Evolutionary conservation across 1,140 invertebrate genomes (phyloP).

Genomic region (Cotesia typhae): DNA sequence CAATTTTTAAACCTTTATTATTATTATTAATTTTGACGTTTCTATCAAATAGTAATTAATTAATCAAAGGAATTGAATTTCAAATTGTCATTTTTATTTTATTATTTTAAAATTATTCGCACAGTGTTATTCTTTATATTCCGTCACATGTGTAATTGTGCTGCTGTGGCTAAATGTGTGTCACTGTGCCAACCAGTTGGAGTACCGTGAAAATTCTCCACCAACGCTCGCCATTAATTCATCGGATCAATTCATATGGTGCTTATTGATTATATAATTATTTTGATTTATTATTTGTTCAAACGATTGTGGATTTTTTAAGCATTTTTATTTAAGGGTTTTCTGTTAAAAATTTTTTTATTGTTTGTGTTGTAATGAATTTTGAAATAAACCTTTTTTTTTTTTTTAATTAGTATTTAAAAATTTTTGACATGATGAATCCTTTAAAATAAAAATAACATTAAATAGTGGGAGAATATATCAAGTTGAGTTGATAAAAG

Average conservation of each 20-base stretch:
- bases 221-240: conserved; percentile 42
- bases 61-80: no score
- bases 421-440: no score
- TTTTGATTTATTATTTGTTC: conserved; percentile 6
- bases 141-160: conserved; percentile 22
- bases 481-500: neutral
- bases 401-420: no score
- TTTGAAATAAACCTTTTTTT: no score
- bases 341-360: no score
- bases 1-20: no score
- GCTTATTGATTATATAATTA: conserved; percentile 35
- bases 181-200: conserved; percentile 22
- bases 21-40: no score
- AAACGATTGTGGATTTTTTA: neutral
- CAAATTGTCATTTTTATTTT: neutral
- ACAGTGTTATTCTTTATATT: neutral
- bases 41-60: no score
- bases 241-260: conserved; percentile 53
- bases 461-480: neutral
- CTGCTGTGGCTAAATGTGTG: conserved; percentile 25
- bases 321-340: neutral
- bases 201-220: conserved; percentile 27
- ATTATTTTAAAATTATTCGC: neutral
- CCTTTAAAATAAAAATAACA: no score
- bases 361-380: no score